Evolutionary conservation across 2,797 vertebrate species (phyloP).

Genomic region (Pampus argenteus): DNA sequence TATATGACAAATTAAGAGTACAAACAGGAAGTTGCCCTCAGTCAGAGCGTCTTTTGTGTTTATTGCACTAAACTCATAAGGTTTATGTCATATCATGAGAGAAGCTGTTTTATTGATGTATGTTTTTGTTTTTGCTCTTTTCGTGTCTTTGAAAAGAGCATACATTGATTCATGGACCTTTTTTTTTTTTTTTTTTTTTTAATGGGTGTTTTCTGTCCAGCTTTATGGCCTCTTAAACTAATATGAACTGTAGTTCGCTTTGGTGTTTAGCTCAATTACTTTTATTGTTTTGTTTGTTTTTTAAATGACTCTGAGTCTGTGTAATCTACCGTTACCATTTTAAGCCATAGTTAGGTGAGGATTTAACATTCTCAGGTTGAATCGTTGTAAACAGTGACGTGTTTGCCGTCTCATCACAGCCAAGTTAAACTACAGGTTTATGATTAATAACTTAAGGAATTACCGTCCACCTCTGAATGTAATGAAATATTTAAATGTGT

Average conservation of each 20-base stretch:
- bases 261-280: not conserved
- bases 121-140: not conserved
- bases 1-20: not conserved
- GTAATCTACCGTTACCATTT: not conserved
- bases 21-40: not conserved
- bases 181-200: too few relatives aligned
- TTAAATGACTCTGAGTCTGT: conserved; percentile 1
- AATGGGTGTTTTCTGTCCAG: not conserved
- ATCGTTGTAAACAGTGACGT: not conserved
- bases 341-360: conserved; percentile 42
- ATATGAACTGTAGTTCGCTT: not conserved
- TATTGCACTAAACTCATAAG: conserved; percentile 28
- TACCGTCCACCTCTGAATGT: conserved; percentile 48
- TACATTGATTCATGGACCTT: conserved; percentile 8
- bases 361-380: conserved; percentile 34
- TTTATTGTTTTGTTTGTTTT: not conserved
- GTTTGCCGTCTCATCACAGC: not conserved
- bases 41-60: not conserved
- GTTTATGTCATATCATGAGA: conserved; percentile 3
- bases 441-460: conserved; percentile 3
- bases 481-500: not conserved
- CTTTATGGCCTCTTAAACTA: not conserved
- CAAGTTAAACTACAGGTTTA: not conserved
- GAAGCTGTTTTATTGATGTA: too few relatives aligned
- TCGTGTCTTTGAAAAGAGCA: not conserved